Conservation (phyloP, 2,888 invertebrate species). For the Patella depressa region DNA sequence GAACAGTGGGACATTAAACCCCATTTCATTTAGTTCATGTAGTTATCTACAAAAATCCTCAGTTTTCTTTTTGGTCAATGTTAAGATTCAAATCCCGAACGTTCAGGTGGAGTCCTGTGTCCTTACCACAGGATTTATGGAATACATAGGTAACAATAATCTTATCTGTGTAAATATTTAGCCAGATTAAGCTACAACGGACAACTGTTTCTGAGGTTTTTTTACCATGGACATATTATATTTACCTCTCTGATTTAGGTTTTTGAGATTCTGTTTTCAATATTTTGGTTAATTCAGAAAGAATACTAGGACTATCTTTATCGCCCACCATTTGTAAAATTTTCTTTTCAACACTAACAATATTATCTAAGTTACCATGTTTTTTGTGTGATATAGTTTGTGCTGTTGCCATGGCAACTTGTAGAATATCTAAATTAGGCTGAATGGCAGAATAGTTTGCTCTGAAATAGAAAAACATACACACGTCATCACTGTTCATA, state of each 20-base stretch:
- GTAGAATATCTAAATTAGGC: constrained; percentile 61
- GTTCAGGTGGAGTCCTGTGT: no score
- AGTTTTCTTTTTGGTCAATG: no score
- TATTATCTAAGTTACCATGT: constrained; percentile 75
- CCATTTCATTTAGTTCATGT: no score
- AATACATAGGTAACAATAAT: no score
- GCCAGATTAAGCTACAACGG: no score
- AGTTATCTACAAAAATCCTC: no score
- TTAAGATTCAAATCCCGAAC: no score
- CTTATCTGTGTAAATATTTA: no score
- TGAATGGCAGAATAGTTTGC: constrained; percentile 52
- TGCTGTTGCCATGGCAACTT: constrained; percentile 74
- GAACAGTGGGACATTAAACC: no score
- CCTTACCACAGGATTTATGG: no score
- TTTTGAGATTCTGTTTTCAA: constrained; percentile 6
- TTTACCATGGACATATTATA: not conserved
- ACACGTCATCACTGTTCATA: no score
- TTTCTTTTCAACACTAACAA: constrained; percentile 78
- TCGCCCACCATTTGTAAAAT: constrained; percentile 76
- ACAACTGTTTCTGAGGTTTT: not conserved
- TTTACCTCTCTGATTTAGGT: not conserved
- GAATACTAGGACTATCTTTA: constrained; percentile 70
- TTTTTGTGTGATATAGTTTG: constrained; percentile 77
- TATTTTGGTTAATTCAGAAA: constrained; percentile 42
- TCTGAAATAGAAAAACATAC: constrained; percentile 39